Conservation (phyloP, 2,797 vertebrate genomes). For the Menidia menidia region DNA sequence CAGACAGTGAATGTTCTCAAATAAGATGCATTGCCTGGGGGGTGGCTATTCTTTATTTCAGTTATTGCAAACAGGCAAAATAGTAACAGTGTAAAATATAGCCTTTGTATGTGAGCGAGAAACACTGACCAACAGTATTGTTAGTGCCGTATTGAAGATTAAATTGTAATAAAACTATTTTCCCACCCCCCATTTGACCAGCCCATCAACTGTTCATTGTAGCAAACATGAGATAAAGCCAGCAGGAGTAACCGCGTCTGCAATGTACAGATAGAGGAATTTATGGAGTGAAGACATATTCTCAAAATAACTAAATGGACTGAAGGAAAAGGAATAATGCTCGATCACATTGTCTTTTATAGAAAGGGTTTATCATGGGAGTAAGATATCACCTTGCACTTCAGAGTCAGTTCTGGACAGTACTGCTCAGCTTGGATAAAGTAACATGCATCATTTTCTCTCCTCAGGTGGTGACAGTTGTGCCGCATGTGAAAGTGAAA, state of each 20-base stretch:
- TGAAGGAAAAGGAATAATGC: conserved; percentile 36
- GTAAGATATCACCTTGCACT: conserved; percentile 14
- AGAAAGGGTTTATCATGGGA: conserved; percentile 36
- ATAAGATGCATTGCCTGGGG: conserved; percentile 1
- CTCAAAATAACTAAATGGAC: conserved; percentile 4
- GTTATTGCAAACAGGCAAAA: no score
- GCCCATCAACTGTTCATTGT: conserved; percentile 35
- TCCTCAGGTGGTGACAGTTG: conserved; percentile 39
- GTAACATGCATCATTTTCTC: conserved; percentile 11
- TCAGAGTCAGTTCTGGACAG: conserved; percentile 1
- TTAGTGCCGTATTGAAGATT: no score
- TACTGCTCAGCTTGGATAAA: conserved; percentile 4
- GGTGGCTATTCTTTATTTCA: no score
- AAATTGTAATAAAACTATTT: not conserved
- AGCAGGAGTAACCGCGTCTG: conserved; percentile 32
- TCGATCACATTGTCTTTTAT: conserved; percentile 29
- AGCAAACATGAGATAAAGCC: conserved; percentile 31
- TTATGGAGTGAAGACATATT: not conserved
- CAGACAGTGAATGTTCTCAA: not conserved
- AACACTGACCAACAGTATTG: no score
- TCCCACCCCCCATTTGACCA: not conserved
- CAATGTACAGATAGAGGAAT: conserved; percentile 23
- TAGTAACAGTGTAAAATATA: not conserved
- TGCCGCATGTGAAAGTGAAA: conserved; percentile 13
- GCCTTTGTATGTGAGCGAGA: not conserved